Percentiles rank a stretch among this genome's conserved stretches.
These are phyloP conservation scores for Chelonia mydas DNA, from an alignment of 2,797 vertebrate species.

Conservation along the genomic window DNA sequence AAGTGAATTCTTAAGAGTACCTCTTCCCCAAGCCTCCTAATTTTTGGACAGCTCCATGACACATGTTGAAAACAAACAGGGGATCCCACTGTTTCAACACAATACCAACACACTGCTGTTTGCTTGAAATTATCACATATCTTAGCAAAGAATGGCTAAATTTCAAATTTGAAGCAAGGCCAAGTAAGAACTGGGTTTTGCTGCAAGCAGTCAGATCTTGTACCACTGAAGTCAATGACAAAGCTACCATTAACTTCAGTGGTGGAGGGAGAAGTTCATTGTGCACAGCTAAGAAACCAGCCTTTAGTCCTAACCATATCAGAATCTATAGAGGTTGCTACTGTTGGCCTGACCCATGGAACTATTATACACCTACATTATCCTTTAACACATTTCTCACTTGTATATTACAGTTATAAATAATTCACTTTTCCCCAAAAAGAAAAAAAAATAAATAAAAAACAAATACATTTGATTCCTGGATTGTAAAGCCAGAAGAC, in stretches of 20 bases:
- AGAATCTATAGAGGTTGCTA: background rate
- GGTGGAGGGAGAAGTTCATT: background rate
- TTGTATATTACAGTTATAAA: background rate
- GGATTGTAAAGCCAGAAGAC: background rate
- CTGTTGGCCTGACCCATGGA: background rate
- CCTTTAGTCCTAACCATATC: background rate
- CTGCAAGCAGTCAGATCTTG: background rate
- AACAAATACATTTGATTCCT: background rate
- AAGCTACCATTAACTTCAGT: background rate
- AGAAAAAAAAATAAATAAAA: background rate
- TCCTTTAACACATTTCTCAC: background rate
- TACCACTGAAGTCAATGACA: background rate
- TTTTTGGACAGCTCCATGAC: background rate
- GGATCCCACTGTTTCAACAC: background rate
- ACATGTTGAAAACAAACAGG: background rate
- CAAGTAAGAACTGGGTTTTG: background rate
- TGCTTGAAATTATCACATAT: background rate
- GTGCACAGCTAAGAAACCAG: background rate
- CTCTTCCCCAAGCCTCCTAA: background rate
- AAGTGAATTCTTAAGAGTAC: background rate
- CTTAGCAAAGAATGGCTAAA: background rate
- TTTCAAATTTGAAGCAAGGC: background rate
- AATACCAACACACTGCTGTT: background rate
- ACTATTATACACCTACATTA: background rate
- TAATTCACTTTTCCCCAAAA: background rate